Evolutionary conservation across 2,113 vertebrate genomes (phyloP).

Genomic region (Sterrhoptilus dennistouni): DNA sequence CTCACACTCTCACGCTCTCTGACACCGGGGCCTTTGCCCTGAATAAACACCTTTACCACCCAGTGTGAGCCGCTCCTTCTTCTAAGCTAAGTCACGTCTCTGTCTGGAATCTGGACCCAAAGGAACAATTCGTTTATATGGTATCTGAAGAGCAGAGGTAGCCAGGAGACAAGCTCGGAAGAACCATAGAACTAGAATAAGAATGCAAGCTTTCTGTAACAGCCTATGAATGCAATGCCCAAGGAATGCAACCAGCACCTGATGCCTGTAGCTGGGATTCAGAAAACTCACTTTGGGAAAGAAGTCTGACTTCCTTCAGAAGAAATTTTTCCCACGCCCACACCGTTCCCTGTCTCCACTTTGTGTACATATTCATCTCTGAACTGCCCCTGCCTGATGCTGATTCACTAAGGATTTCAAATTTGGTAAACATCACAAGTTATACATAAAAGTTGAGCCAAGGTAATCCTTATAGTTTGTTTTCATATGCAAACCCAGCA

Average conservation of each 20-base stretch:
- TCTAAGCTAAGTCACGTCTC: too few species aligned
- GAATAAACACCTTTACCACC: too few species aligned
- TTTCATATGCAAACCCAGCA: background rate
- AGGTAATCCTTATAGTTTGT: background rate
- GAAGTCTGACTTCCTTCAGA: background rate
- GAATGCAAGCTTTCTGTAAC: background rate
- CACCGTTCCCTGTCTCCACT: background rate
- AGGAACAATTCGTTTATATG: too few species aligned
- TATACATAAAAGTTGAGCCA: background rate
- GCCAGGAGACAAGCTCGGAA: too few species aligned
- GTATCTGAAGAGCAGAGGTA: too few species aligned
- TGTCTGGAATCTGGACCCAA: too few species aligned
- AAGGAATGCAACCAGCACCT: background rate
- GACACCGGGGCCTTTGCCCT: too few species aligned
- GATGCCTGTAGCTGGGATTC: background rate
- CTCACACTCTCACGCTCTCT: too few species aligned
- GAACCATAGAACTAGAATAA: background rate
- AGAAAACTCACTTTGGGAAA: background rate
- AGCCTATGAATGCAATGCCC: background rate
- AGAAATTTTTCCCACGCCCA: background rate
- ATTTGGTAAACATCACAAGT: background rate
- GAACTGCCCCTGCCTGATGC: background rate
- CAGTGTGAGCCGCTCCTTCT: too few species aligned
- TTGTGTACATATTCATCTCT: fast-evolving
- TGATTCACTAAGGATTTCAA: background rate